Evolutionary conservation across 2,888 invertebrate genomes (phyloP).

Genomic region (Adela reaumurella): DNA sequence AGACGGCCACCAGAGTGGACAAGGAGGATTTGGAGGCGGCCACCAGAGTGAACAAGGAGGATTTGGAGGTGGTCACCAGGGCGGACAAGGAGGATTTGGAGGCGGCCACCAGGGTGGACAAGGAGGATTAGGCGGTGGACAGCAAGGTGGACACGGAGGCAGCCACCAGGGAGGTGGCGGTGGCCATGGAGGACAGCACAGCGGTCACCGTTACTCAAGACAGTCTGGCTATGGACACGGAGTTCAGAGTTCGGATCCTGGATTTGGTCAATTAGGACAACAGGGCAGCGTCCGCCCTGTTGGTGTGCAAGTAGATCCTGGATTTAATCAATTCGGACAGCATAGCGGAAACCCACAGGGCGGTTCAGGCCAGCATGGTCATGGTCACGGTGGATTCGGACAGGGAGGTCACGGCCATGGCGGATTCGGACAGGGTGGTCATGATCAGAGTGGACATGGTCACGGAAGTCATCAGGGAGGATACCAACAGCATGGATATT

Average conservation of each 20-base stretch:
- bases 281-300: constrained; percentile 7
- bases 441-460: too few relatives aligned
- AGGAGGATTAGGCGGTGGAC: too few relatives aligned
- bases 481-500: constrained; percentile 5
- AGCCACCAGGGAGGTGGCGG: too few relatives aligned
- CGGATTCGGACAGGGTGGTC: constrained; percentile 1
- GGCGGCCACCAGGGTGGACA: too few relatives aligned
- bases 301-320: constrained; percentile 7
- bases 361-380: not conserved
- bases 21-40: too few relatives aligned
- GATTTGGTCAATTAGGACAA: too few relatives aligned
- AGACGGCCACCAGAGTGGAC: too few relatives aligned
- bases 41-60: too few relatives aligned
- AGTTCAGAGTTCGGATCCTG: not conserved
- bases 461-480: not conserved
- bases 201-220: not conserved
- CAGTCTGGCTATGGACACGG: not conserved
- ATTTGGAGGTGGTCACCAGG: too few relatives aligned
- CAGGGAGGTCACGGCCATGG: constrained; percentile 1
- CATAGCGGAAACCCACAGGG: not conserved
- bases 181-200: not conserved
- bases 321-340: constrained; percentile 6
- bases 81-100: too few relatives aligned
- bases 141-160: too few relatives aligned
- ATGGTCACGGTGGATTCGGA: constrained; percentile 11